Base-by-base conservation (phyloP, 2,888 invertebrate genomes). In the Muscina levida region DNA sequence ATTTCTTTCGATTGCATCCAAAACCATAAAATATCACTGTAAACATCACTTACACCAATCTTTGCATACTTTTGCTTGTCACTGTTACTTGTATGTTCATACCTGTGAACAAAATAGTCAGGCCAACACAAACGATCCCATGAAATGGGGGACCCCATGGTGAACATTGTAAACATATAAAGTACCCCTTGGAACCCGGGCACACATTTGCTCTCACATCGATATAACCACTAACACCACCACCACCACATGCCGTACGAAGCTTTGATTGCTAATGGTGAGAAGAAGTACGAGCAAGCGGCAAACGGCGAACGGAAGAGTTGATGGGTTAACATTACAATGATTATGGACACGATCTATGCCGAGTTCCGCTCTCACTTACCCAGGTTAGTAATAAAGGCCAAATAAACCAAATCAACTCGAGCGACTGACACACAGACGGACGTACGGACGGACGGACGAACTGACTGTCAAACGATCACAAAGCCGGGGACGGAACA, bases 311-410 rank as follows among this genome's bases (percentile, higher is more conserved):
- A 31, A 57, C 66, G 78, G 79, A 82, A 77, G 82, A 75, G 76
- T 75, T 85, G 87, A 87, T 88, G 88, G 85, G 85, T 87, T 86
- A 86, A 86, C 86, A 85, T 87, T 87, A 87, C 87, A 87, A 87
- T 88, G 88, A 88, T 85, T 87, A 87, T 87, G 87, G 86, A 86
- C 87, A 87, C 88, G 88, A 88, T 88, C 85, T 81, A 48, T 68
- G 46, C 71, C 71, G 77, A 73, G 87, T 86, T 62, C 62, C 62
- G 62, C 62, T 62, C 42, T 62, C 62, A 62, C 62, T 62, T 62
- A 62, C 42, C 62, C 62, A 62, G 22, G 42, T 62, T 42, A 42
- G 62, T 42, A 62, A 62, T 62, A 42, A 62, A 62, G 42, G 62
- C 59, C 19, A 62, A 22, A 53, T 24, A 53, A n/a, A 53, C 53